Percentiles rank a stretch among this genome's conserved stretches.
These are phyloP conservation scores for Rhopalosiphum nymphaeae DNA, from an alignment of 2,888 invertebrate genomes.

Conservation along the genomic window DNA sequence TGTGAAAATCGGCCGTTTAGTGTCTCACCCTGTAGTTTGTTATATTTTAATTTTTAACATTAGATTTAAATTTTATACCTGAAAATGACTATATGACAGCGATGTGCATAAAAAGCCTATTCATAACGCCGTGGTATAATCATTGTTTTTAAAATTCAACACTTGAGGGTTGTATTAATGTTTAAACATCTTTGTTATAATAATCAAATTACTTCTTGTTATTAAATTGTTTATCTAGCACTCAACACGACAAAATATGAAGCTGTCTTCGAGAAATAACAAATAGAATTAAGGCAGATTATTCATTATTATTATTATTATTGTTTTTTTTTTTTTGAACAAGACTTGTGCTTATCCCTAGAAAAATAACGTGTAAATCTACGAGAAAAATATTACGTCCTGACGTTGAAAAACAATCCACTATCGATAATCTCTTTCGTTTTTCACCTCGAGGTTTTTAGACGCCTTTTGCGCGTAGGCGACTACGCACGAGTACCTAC, in stretches of 20 bases:
- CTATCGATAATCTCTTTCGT: background rate
- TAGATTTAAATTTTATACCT: background rate
- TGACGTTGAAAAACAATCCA: background rate
- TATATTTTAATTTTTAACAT: background rate
- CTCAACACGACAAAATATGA: background rate
- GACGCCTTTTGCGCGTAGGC: background rate
- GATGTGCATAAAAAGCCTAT: background rate
- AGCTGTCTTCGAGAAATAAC: background rate
- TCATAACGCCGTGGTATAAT: background rate
- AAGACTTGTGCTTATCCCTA: background rate
- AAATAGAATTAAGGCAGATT: background rate
- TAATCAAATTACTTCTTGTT: background rate
- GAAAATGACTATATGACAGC: background rate
- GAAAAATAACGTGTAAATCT: background rate
- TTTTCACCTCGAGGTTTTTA: background rate
- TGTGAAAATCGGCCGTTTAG: background rate
- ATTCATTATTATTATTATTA: background rate
- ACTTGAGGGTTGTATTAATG: background rate
- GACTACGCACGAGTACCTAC: background rate
- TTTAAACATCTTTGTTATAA: background rate
- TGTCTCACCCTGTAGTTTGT: background rate
- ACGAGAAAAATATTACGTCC: background rate
- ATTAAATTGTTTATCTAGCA: background rate
- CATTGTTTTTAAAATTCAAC: background rate
- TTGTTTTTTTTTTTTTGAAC: background rate